Percentiles rank a stretch among this genome's conserved stretches.
These are phyloP conservation scores for Sphecodes monilicornis DNA, from an alignment of 2,888 invertebrate genomes.

Conservation along the genomic window DNA sequence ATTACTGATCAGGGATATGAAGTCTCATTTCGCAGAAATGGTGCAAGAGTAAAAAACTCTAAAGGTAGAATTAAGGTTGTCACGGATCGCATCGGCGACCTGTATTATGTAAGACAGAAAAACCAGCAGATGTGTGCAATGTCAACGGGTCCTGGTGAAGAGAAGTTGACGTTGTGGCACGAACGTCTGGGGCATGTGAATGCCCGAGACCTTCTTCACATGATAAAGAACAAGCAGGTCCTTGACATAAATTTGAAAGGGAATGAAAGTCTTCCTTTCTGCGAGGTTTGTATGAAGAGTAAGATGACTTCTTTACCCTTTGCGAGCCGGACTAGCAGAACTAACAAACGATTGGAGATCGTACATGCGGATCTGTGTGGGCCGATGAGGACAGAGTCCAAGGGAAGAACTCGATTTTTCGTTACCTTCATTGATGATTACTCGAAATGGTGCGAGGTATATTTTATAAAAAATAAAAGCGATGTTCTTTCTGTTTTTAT, in stretches of 20 bases:
- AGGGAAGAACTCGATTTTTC: background rate
- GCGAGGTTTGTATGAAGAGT: background rate
- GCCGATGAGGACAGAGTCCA: background rate
- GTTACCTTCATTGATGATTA: background rate
- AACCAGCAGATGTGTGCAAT: background rate
- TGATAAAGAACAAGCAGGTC: background rate
- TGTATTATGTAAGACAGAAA: background rate
- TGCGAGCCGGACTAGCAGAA: background rate
- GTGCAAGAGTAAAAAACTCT: background rate
- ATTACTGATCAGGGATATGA: background rate
- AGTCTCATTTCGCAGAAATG: background rate
- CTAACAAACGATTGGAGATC: background rate
- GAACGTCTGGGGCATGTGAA: conserved; percentile 2
- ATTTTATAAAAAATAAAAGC: background rate
- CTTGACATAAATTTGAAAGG: background rate
- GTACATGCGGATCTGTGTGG: background rate
- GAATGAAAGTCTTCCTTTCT: background rate
- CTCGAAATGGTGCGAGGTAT: background rate
- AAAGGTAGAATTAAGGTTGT: background rate
- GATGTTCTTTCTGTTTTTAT: conserved; percentile 1
- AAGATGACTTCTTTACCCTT: background rate
- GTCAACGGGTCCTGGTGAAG: background rate
- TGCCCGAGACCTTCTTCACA: background rate
- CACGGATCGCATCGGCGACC: background rate
- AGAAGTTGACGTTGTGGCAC: background rate